Evolutionary conservation across 2,113 vertebrate species (phyloP).

Genomic region (Heteronetta atricapilla): DNA sequence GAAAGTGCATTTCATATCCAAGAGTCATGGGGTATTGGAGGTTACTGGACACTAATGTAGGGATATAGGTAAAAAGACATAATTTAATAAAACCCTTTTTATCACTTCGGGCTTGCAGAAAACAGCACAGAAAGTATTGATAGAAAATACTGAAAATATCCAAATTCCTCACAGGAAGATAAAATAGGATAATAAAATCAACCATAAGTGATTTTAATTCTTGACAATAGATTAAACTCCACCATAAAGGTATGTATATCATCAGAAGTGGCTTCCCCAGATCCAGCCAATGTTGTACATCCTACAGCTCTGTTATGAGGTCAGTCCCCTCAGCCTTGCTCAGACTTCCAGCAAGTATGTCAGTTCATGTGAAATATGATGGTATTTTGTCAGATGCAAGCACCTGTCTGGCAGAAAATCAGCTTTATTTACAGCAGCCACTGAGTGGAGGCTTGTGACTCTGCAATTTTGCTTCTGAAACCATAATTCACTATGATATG

Average conservation of each 20-base stretch:
- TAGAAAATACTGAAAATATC: not conserved
- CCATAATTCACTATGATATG: not conserved
- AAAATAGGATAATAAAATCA: not conserved
- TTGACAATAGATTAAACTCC: not conserved
- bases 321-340: not conserved
- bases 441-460: not conserved
- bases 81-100: not conserved
- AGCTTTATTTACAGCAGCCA: not conserved
- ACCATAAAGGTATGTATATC: not conserved
- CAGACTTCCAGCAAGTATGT: rapidly evolving
- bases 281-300: not conserved
- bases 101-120: not conserved
- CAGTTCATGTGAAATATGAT: rapidly evolving
- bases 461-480: not conserved
- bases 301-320: not conserved
- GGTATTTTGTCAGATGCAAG: not conserved
- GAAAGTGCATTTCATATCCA: not conserved
- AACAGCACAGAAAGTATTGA: not conserved
- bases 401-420: not conserved
- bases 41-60: not conserved
- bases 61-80: not conserved
- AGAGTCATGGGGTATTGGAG: not conserved
- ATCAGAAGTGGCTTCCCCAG: not conserved
- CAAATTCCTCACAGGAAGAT: not conserved
- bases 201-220: not conserved